Base-by-base conservation (phyloP, 2,888 invertebrate genomes). In the Clepsis dumicolana region DNA sequence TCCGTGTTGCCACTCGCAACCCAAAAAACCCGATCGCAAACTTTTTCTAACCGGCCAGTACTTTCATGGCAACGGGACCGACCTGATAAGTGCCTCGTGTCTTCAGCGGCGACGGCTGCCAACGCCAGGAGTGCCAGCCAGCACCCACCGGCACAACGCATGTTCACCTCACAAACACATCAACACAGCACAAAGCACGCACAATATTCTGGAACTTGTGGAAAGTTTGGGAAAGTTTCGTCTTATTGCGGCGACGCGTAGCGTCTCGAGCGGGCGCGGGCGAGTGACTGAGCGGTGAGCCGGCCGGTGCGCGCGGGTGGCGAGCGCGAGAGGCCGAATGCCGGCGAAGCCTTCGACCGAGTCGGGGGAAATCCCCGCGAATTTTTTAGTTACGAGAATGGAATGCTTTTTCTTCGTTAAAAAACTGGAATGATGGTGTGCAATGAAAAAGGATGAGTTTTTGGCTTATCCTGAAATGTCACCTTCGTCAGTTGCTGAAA, bases 11-110 rank as follows among this genome's bases (percentile, higher is more conserved):
- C 60, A 60, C 18, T 25, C 24, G 25, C 14, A 52, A 25, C 52
- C 8, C n/a, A 41, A 38, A 16, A 59, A 25, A 25, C 12, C 14
- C 52, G 25, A 32, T 57, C 67, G 59, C 63, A 59, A 68, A 68
- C 64, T 69, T 69, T 64, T 60, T 18, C 38, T 60, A 44, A 61
- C 50, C 32, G 52, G 50, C 38, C 35, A 62, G 50, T 62, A 66
- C 64, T 66, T 70, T 70, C 57, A 66, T 66, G 48, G 56, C 62
- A 65, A 61, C 41, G 61, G 70, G 72, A 72, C 78, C 83, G 76
- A 92, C 93, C 93, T 93, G 93, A 87, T 88, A 93, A 84, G 77
- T 89, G 89, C 78, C 90, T 88, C 74, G 92, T 89, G 87, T 91
- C 91, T 79, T 90, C 89, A 65, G 90, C 91, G 73, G 88, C 86